Base-by-base conservation (phyloP, 2,113 vertebrate species). In the Zosterops lateralis region DNA sequence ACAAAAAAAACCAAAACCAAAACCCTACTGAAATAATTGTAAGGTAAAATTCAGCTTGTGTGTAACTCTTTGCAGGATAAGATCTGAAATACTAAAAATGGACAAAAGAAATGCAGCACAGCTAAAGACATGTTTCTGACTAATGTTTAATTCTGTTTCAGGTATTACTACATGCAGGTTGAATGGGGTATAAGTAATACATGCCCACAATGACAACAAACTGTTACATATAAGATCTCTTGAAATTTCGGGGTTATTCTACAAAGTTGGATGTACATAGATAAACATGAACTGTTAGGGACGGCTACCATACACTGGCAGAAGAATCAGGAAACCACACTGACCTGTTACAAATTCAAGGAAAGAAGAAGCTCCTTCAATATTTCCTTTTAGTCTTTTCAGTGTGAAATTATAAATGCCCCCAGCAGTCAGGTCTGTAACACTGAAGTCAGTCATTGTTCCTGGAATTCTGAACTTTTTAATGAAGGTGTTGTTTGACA, bases 361-460 rank as follows among this genome's bases (percentile, higher is more conserved):
- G 89, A 62, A 97, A 53, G 97, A 97, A 32, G 97, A 81, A 38
- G 44, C 75, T 79, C 98, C 98, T 74, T 95, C 94, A 65, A 89
- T 87, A 79, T 26, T 80, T 76, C 94, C 97, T 96, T 96, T 98
- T 54, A 98, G 70, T 93, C 98, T 97, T 65, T 95, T 92, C 38
- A 98, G 87, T 25, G 97, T 98, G 90, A 98, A 95, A 50, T 98
- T 98, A 94, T 98, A 99, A 91, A 89, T 97, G 79, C 97, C 97
- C 29, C 98, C 98, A 61, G 97, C 96, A 89, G 67, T 92, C 73
- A 99, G 93, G 53, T 97, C 94, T 36, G 96, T 97, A 88, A 98
- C 66, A 70, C 96, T 97, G 84, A 98, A 97, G 61, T 97, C 87
- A 82, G 70, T 94, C 92, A 83, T 65, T 36, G 77, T 61, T 85